Evolutionary conservation across 2,797 vertebrate genomes (phyloP), one percentile per base, ranked within the genome.

Genomic region (Carcharodon carcharias): DNA sequence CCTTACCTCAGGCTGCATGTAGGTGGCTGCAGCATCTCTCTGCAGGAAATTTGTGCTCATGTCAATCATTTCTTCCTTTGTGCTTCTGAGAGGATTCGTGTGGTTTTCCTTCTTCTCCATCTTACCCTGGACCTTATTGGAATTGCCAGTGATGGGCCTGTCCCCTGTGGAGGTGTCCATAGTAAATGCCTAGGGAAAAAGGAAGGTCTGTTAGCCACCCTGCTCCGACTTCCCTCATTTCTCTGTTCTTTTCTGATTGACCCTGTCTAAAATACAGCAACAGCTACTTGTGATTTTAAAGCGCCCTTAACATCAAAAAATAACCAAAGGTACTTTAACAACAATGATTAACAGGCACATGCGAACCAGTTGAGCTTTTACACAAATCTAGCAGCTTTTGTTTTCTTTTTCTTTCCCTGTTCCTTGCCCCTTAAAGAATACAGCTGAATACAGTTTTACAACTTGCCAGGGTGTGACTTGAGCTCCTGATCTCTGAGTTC

Each of bases 1-100:
- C 63, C 96, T n/a, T 97, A 99, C 99, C 98, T 99, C 97, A 0
- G 97, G 95, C 3, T 98, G 97, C 14, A 96, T 95, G 91, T 98
- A 98, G 1, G 97, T 98, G 31, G 98, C 98, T 0, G 98, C 98
- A 0, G 97, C 97, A 0, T 98, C 98, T 96, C 97, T 97, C 97
- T 98, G 98, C 96, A 98, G 97, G 0, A 97, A 50, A 82, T 87
- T 97, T 7, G 97, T 54, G 96, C 97, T 97, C 0, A 98, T 96
- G 91, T 98, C 98, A 0, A 96, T 96, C 2, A 97, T 97, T 94
- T 96, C 96, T 73, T 65, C 97, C 96, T 97, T 98, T 96, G 97
- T 96, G 93, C 97, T 98, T n/a, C 97, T 97, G 40, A 96, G 3
- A 96, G 96, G 77, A 67, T 40, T 71, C 82, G 96, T 97, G 96